phyloP scores from a whole-genome alignment of 2,888 invertebrate genomes.

The Gasteruption jaculator region DNA sequence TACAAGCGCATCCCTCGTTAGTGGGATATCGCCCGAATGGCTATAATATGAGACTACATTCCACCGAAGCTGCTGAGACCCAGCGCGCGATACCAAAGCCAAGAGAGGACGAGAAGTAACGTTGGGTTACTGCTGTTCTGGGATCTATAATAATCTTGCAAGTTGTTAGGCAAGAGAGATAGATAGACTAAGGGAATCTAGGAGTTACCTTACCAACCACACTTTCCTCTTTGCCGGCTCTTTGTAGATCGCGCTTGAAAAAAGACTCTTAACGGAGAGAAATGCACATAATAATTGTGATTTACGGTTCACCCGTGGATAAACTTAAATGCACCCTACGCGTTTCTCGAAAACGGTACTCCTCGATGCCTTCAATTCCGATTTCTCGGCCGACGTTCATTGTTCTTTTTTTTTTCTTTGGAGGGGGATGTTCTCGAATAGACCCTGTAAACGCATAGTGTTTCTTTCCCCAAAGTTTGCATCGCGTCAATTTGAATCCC shows the following conservation, averaged over 20 bases:
- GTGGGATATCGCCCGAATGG: slow-evolving; percentile 46
- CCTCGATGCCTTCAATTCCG: too few species aligned
- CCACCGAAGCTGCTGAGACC: slow-evolving; percentile 24
- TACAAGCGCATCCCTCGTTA: slow-evolving; percentile 51
- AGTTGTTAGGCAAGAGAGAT: slow-evolving; percentile 18
- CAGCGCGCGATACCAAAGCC: slow-evolving; percentile 10
- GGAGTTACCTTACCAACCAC: slow-evolving; percentile 11
- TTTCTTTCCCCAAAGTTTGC: too few species aligned
- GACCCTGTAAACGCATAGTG: too few species aligned
- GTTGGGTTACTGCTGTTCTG: too few species aligned
- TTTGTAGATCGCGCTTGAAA: slow-evolving; percentile 20
- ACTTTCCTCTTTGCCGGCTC: too few species aligned
- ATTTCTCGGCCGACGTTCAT: too few species aligned
- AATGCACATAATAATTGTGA: slow-evolving; percentile 43
- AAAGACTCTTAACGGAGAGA: slow-evolving; percentile 31
- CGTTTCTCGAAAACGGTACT: slow-evolving; percentile 22
- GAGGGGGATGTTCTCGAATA: too few species aligned
- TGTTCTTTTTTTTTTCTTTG: too few species aligned
- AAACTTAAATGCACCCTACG: slow-evolving; percentile 31
- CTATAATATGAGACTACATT: slow-evolving; percentile 47
- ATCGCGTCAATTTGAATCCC: too few species aligned
- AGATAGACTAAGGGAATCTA: slow-evolving; percentile 10
- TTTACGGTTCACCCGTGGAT: slow-evolving; percentile 36
- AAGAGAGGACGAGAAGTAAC: too few species aligned
- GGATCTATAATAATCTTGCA: slow-evolving; percentile 29